Evolutionary conservation across 1,140 invertebrate genomes (phyloP).

Genomic region (Drosophila nigromelanica): DNA sequence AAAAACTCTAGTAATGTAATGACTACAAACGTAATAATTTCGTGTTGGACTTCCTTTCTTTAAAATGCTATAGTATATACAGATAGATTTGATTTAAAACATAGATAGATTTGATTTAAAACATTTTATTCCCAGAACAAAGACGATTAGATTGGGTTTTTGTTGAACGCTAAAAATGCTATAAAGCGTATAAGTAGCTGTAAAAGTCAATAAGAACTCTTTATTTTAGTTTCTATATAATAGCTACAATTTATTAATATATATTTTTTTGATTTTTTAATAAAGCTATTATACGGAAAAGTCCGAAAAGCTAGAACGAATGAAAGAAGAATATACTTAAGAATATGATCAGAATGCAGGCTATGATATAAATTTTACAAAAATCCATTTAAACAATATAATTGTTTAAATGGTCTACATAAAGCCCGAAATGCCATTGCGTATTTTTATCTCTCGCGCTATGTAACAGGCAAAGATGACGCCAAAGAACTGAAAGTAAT

Average conservation of each 20-base stretch:
- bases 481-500: conserved; percentile 81
- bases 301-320: conserved; percentile 8
- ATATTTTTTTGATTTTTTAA: no score
- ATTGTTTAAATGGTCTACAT: conserved; percentile 28
- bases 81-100: no score
- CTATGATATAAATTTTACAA: conserved; percentile 35
- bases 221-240: conserved; percentile 6
- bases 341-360: conserved; percentile 26
- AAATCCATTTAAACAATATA: conserved; percentile 1
- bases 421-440: conserved; percentile 76
- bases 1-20: neutral
- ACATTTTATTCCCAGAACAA: neutral
- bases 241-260: conserved; percentile 24
- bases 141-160: conserved; percentile 15
- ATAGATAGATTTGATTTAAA: no score
- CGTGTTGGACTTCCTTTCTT: neutral
- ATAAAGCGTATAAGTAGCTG: no score
- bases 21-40: neutral
- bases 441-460: conserved; percentile 81
- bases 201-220: neutral
- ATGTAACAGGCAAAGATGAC: conserved; percentile 84
- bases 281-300: neutral
- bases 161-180: no score
- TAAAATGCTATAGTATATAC: neutral
- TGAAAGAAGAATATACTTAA: conserved; percentile 8